A percentile compares a stretch with the other conserved stretches of the same genome.
Conservation (phyloP, 2,888 invertebrate species). For the Acronicta leporina region DNA sequence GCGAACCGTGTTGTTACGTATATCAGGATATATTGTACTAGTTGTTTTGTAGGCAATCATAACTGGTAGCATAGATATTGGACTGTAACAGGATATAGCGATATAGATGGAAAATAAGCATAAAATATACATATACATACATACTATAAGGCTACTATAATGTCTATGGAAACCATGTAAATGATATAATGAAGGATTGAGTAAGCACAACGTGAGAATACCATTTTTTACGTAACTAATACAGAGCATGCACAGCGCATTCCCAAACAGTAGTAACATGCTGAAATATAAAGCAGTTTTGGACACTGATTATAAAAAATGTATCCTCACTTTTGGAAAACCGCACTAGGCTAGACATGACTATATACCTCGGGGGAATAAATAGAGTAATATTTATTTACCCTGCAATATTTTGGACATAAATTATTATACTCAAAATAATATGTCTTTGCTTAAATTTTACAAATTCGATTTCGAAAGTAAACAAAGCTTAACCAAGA, state of each 20-base stretch:
- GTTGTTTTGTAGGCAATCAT: slow-evolving; percentile 51
- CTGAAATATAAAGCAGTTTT: slow-evolving; percentile 44
- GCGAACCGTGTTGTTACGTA: slow-evolving; percentile 47
- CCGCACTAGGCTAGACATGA: slow-evolving; percentile 52
- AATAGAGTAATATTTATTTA: slow-evolving; percentile 1
- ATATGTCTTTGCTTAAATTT: slow-evolving; percentile 13
- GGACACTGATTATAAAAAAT: slow-evolving; percentile 52
- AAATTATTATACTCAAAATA: background rate
- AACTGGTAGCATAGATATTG: slow-evolving; percentile 50
- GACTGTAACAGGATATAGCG: slow-evolving; percentile 59
- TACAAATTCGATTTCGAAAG: background rate
- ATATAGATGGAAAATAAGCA: slow-evolving; percentile 63
- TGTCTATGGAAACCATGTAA: slow-evolving; percentile 52
- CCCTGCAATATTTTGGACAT: background rate
- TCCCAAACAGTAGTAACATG: slow-evolving; percentile 40
- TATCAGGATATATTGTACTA: slow-evolving; percentile 43
- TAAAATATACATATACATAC: slow-evolving; percentile 58
- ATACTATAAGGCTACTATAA: slow-evolving; percentile 57
- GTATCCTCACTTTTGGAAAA: slow-evolving; percentile 54
- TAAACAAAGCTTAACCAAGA: slow-evolving; percentile 25
- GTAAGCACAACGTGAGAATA: slow-evolving; percentile 61
- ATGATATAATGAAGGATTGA: slow-evolving; percentile 60
- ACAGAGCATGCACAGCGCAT: slow-evolving; percentile 56
- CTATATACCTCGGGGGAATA: slow-evolving; percentile 9
- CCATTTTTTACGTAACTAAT: slow-evolving; percentile 50